Evolutionary conservation across 2,888 invertebrate species (phyloP), one percentile per base, ranked within the genome.

Genomic region (Seira ritae): DNA sequence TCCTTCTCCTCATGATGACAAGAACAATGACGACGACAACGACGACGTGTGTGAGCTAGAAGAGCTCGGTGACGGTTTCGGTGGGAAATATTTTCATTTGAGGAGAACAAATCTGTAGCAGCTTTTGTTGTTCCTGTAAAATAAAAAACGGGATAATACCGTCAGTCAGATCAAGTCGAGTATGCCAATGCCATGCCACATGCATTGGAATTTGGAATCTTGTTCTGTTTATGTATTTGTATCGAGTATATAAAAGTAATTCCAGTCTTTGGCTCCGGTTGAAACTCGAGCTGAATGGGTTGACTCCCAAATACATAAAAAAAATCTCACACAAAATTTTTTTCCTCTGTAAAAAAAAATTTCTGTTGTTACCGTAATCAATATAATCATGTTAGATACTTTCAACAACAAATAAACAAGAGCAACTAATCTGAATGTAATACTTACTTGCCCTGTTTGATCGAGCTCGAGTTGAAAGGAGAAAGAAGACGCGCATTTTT

Each of bases 251-350:
- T n/a, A n/a, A 42, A 6, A 42, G 12, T 42, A 17, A 22, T 65
- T 65, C 65, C 65, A 65, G 65, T 67, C 20, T 66, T 74, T 55
- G 83, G 83, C 83, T 83, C 83, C 83, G 69, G 60, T 70, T 12
- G 83, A 78, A 83, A 83, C 78, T 60, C 70, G 83, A 83, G 83
- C 78, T 79, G 73, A 79, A 78, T 79, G 55, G 78, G 83, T 78
- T 83, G 69, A 73, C 83, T 83, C 83, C 83, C 83, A 82, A 77
- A 55, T 42, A 55, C 2, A 55, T 17, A 55, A 42, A n/a, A n/a
- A n/a, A n/a, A n/a, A n/a, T n/a, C n/a, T n/a, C 31, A 31, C 31
- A 31, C 31, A 31, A n/a, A 6, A 42, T 17, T n/a, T 55, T 55
- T 55, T 55, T 17, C 55, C 15, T 8, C 42, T 42, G n/a, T n/a